A percentile compares a stretch with the other conserved stretches of the same genome.
Conservation (phyloP, 2,113 vertebrate species). For the Platycercus adscitus region DNA sequence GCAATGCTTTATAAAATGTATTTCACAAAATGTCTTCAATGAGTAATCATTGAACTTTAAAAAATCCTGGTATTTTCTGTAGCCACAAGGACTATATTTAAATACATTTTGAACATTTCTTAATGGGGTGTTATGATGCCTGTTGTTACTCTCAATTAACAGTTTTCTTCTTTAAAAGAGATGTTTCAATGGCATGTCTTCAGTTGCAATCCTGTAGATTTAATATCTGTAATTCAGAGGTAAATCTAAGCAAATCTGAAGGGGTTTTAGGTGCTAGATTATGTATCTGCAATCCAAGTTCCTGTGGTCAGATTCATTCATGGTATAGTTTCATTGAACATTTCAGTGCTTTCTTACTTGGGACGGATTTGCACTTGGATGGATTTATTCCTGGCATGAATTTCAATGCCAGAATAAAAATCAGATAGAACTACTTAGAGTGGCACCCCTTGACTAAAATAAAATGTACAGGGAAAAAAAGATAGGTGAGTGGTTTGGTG, state of each 20-base stretch:
- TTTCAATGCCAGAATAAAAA: background rate
- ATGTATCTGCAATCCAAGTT: background rate
- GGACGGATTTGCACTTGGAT: background rate
- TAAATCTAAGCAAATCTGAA: background rate
- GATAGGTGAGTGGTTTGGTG: fast-evolving
- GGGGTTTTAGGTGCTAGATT: background rate
- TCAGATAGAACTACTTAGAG: background rate
- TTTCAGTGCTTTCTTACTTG: background rate
- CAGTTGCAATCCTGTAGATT: background rate
- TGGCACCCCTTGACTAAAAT: background rate
- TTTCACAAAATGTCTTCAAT: background rate
- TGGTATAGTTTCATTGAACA: background rate
- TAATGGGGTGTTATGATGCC: background rate
- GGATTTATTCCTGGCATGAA: background rate
- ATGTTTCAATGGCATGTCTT: background rate
- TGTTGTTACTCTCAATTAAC: background rate
- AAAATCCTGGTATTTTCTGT: background rate
- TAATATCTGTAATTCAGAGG: background rate
- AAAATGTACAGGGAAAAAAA: background rate
- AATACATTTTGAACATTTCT: background rate
- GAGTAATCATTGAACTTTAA: background rate
- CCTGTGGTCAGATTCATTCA: background rate
- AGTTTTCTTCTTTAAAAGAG: background rate
- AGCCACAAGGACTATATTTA: background rate
- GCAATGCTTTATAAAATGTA: background rate